phyloP scores from a whole-genome alignment of 92 coral and sea anemone species.

The Zoanthus solanderi region DNA sequence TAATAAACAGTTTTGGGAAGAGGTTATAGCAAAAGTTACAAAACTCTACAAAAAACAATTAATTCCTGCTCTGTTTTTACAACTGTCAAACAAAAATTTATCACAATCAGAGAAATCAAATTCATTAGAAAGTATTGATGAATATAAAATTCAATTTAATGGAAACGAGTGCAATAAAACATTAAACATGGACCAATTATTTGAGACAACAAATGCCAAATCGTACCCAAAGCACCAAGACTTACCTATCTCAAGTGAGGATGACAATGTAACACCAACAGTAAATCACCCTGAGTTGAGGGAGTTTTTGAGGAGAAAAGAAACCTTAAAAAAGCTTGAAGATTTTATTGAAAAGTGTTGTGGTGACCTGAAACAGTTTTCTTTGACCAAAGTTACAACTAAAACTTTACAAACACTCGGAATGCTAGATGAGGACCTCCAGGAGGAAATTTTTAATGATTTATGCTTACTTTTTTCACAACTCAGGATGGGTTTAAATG shows the following conservation, averaged over 20 bases:
- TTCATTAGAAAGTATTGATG: background rate
- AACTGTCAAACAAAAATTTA: slow-evolving; percentile 4
- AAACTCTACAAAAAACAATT: slow-evolving; percentile 25
- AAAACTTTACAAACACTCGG: background rate
- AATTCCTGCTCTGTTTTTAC: slow-evolving; percentile 34
- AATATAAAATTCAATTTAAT: background rate
- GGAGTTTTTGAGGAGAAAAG: background rate
- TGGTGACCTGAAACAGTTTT: background rate
- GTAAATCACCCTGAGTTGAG: background rate
- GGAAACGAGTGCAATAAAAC: background rate
- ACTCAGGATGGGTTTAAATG: background rate
- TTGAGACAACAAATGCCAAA: background rate
- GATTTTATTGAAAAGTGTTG: background rate
- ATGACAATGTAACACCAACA: background rate
- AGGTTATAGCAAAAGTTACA: slow-evolving; percentile 32
- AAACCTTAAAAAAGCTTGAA: background rate
- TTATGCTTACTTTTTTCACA: background rate
- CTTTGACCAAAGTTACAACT: background rate
- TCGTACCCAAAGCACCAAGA: background rate
- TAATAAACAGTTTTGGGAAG: slow-evolving; percentile 40
- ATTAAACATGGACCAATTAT: background rate
- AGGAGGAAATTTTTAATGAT: background rate
- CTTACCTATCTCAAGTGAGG: background rate
- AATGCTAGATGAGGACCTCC: slow-evolving; percentile 16
- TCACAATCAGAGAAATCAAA: background rate